Evolutionary conservation across 2,888 invertebrate genomes (phyloP).

Genomic region (Aleiodes leptofemur): DNA sequence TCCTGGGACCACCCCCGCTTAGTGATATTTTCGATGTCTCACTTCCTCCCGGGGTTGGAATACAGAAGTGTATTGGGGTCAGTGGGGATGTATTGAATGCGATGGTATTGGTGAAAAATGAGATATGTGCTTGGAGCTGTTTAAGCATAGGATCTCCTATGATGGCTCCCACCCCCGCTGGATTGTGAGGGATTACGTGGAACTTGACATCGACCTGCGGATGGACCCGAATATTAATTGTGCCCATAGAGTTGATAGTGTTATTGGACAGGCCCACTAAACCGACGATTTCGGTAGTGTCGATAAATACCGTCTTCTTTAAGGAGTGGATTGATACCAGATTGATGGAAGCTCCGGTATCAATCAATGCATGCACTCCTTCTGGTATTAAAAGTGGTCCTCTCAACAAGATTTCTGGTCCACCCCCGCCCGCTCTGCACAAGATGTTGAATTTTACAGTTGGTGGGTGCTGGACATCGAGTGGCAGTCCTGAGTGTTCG

Average conservation of each 20-base stretch:
- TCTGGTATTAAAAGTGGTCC: not conserved
- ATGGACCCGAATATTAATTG: not conserved
- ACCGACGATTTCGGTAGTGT: not conserved
- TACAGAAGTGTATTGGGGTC: not conserved
- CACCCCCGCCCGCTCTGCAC: no score
- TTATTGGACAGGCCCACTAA: not conserved
- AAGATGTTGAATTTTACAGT: no score
- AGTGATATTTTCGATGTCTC: not conserved
- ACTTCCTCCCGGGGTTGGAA: not conserved
- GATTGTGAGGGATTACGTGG: not conserved
- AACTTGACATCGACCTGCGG: not conserved
- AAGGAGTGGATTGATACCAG: not conserved
- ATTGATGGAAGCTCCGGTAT: not conserved
- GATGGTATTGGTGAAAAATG: not conserved
- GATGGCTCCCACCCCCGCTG: not conserved
- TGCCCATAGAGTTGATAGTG: not conserved
- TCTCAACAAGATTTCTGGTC: not conserved
- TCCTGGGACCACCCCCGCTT: constrained; percentile 1
- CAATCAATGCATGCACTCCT: not conserved
- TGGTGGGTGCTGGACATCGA: not conserved
- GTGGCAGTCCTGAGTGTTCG: not conserved
- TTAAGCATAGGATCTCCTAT: not conserved
- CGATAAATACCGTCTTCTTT: no score
- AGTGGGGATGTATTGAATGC: not conserved
- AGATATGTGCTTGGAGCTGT: not conserved